Percentiles rank a stretch among this genome's conserved stretches.
Evolutionary conservation across 1,140 invertebrate genomes (phyloP).

Genomic region (Formica selysi): DNA sequence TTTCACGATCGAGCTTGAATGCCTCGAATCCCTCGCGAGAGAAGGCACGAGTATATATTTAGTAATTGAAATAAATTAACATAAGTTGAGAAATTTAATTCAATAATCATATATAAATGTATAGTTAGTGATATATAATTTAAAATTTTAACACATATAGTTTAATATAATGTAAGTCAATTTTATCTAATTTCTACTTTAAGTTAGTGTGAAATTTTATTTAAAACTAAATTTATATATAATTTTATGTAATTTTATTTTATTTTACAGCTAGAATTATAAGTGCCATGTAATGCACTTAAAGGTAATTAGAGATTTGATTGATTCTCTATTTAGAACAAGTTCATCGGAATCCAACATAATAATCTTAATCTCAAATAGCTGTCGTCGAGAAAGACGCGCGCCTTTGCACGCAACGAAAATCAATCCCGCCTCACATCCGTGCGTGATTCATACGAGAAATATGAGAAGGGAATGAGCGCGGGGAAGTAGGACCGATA

Average conservation of each 20-base stretch:
- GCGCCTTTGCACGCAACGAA: constrained; percentile 56
- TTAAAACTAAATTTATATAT: not conserved
- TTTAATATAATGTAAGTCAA: not conserved
- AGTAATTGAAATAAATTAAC: constrained; percentile 24
- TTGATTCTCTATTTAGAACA: not conserved
- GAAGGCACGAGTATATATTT: not conserved
- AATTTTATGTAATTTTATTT: not conserved
- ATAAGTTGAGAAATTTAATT: not conserved
- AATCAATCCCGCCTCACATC: constrained; percentile 51
- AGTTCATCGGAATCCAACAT: not conserved
- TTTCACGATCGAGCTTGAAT: constrained; percentile 51
- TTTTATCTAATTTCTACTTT: not conserved
- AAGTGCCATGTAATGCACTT: not conserved
- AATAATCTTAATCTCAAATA: constrained; percentile 23
- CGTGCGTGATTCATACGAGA: constrained; percentile 63
- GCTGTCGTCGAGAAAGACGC: constrained; percentile 47
- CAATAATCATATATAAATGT: not conserved
- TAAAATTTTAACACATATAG: not conserved
- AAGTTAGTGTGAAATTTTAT: not conserved
- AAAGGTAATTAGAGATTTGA: not conserved
- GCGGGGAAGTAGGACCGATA: constrained; percentile 28
- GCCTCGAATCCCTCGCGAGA: constrained; percentile 5
- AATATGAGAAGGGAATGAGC: constrained; percentile 55
- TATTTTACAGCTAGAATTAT: not conserved
- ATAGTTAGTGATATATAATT: not conserved